A percentile compares a stretch with the other conserved stretches of the same genome.
Evolutionary conservation across 2,797 vertebrate genomes (phyloP).

Genomic region (Percopsis omiscomaycus): DNA sequence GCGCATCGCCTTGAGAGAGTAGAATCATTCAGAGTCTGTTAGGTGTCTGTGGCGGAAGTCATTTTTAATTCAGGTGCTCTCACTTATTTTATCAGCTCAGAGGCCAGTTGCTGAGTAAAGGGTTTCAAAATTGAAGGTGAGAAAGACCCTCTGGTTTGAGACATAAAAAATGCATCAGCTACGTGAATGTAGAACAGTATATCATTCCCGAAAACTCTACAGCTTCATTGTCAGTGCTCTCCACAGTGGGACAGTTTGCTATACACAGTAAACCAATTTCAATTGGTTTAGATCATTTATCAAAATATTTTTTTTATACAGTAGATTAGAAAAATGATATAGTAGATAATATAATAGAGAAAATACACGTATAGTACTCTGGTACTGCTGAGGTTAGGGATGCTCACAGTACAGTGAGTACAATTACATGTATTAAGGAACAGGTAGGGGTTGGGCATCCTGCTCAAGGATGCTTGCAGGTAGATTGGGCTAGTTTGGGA

Average conservation of each 20-base stretch:
- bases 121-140: constrained; percentile 78
- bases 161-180: constrained; percentile 77
- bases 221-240: constrained; percentile 23
- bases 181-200: constrained; percentile 55
- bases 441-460: no score
- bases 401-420: no score
- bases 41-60: constrained; percentile 46
- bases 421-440: no score
- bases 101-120: constrained; percentile 74
- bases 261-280: constrained; percentile 28
- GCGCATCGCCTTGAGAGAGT: constrained; percentile 37
- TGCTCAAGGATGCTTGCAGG: no score
- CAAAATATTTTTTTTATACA: constrained; percentile 28
- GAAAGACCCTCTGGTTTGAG: constrained; percentile 69
- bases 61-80: constrained; percentile 71
- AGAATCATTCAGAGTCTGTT: constrained; percentile 38
- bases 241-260: constrained; percentile 9
- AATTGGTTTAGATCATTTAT: constrained; percentile 25
- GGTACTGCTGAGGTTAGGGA: constrained; percentile 20
- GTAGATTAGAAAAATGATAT: constrained; percentile 18
- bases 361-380: neutral
- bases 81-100: constrained; percentile 69
- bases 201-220: constrained; percentile 56
- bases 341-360: neutral
- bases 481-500: no score